Evolutionary conservation across 2,797 vertebrate genomes (phyloP).

Genomic region (Avahi laniger): DNA sequence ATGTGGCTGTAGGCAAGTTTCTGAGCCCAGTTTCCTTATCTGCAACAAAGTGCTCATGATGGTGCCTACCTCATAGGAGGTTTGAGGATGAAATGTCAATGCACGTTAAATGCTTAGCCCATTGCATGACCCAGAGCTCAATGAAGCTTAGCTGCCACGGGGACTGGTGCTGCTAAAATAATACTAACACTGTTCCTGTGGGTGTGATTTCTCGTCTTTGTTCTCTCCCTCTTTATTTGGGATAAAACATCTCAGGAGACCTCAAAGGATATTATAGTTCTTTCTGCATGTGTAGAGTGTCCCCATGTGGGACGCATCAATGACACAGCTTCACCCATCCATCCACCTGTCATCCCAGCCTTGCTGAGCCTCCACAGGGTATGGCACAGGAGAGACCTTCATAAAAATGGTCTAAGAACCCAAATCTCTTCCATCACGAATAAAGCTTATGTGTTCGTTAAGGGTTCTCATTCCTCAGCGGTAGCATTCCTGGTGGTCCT

Average conservation of each 20-base stretch:
- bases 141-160: fast-evolving
- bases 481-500: too few relatives aligned
- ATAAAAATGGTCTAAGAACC: neutral
- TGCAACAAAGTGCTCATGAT: neutral
- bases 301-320: neutral
- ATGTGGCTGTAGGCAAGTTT: neutral
- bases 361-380: neutral
- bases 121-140: neutral
- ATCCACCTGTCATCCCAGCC: too few relatives aligned
- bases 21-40: neutral
- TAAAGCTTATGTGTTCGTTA: neutral
- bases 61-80: neutral
- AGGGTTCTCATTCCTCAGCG: neutral
- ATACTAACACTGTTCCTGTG: neutral
- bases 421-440: neutral
- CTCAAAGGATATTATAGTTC: neutral
- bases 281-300: neutral
- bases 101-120: neutral
- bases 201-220: neutral
- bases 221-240: neutral
- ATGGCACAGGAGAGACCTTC: neutral
- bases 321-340: neutral
- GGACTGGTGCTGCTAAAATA: fast-evolving
- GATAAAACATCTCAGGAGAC: neutral
- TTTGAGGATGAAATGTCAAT: neutral